Evolutionary conservation across 2,797 vertebrate species (phyloP).

Genomic region (Leptatherina wallacei): DNA sequence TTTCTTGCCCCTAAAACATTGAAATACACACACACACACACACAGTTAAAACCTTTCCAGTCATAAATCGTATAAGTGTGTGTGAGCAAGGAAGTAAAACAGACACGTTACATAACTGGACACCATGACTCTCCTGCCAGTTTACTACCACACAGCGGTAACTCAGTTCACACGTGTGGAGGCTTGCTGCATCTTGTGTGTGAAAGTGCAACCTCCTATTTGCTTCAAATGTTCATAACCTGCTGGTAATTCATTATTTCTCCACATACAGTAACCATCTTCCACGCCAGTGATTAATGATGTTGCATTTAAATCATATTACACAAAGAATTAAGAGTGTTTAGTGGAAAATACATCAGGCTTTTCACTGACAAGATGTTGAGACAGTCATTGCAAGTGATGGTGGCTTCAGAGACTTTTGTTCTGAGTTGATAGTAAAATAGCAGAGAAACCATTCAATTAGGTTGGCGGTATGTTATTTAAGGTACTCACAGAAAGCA

Average conservation of each 20-base stretch:
- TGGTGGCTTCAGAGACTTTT: conserved; percentile 5
- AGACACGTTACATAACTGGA: conserved; percentile 67
- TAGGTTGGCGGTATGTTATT: conserved; percentile 1
- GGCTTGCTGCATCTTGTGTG: conserved; percentile 54
- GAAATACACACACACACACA: conserved; percentile 34
- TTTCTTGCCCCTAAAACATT: conserved; percentile 28
- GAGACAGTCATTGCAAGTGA: conserved; percentile 12
- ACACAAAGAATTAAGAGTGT: conserved; percentile 33
- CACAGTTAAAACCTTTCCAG: conserved; percentile 28
- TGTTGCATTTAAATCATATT: conserved; percentile 19
- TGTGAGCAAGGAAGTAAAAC: conserved; percentile 30
- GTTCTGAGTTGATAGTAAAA: conserved; percentile 13
- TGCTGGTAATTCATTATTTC: conserved; percentile 55
- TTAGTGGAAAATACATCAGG: conserved; percentile 31
- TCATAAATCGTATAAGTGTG: conserved; percentile 40
- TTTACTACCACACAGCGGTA: conserved; percentile 74
- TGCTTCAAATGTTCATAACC: conserved; percentile 59
- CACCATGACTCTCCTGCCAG: conserved; percentile 61
- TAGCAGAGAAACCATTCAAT: background rate
- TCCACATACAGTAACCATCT: conserved; percentile 22
- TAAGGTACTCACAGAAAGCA: conserved; percentile 2
- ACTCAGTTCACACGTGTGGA: conserved; percentile 67
- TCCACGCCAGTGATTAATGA: conserved; percentile 24
- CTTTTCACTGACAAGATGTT: conserved; percentile 29
- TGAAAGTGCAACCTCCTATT: conserved; percentile 48